These are phyloP conservation scores for Spinus pinus DNA, from an alignment of 2,797 vertebrate species.

Conservation along the genomic window DNA sequence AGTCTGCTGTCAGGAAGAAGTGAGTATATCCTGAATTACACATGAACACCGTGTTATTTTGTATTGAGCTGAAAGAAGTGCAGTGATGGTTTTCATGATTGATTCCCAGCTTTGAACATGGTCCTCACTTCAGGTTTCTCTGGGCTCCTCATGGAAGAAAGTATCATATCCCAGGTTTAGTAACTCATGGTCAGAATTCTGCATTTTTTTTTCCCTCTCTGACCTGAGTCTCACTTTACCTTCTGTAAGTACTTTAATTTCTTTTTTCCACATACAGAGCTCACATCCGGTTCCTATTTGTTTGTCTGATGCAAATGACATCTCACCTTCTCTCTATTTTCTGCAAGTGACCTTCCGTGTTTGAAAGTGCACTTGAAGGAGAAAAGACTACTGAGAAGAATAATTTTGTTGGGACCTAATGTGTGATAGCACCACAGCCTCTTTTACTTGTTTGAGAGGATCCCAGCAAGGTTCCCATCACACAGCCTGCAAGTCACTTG, in stretches of 20 bases:
- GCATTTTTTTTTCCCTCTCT: not conserved
- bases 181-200: not conserved
- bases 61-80: not conserved
- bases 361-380: not conserved
- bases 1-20: constrained; percentile 82
- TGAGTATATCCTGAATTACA: constrained; percentile 64
- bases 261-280: not conserved
- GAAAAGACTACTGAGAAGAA: not conserved
- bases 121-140: not conserved
- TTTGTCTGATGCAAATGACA: not conserved
- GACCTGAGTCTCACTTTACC: not conserved
- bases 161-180: not conserved
- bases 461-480: not conserved
- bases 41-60: not conserved
- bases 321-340: not conserved
- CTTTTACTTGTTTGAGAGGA: not conserved
- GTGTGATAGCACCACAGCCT: not conserved
- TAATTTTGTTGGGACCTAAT: not conserved
- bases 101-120: not conserved
- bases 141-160: not conserved
- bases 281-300: not conserved
- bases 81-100: not conserved
- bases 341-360: not conserved
- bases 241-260: not conserved
- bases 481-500: not conserved